Base-by-base conservation (phyloP, 2,888 invertebrate genomes). In the Stramonita haemastoma region DNA sequence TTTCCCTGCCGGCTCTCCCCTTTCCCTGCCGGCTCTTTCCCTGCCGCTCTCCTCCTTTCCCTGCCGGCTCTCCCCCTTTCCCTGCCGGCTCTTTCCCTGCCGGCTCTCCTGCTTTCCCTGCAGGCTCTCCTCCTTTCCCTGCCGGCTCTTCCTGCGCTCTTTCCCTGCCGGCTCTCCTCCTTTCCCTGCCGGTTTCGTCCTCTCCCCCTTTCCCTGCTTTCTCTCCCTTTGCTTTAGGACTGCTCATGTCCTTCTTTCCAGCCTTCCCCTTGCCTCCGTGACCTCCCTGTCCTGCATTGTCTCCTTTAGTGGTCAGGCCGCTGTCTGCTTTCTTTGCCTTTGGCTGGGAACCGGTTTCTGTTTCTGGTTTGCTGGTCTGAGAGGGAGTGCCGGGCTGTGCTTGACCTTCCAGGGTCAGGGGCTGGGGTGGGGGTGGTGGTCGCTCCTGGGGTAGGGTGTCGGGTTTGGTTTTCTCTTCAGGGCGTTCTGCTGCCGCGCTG, bases 81-180 rank as follows among this genome's bases (percentile, higher is more conserved):
- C 73, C 32, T 46, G 32, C 89, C 85, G n/a, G 73, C 89, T 32
- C 89, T 36, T 29, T 73, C 85, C 85, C 73, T 85, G 29, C 89
- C 56, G 70, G 88, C 29, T 84, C 22, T 11, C 34, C 79, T 56
- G 26, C 81, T 46, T 32, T 70, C 60, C 46, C 46, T 46, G 8
- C 32, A 15, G 60, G 22, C 66, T 19, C 46, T 11, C 70, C 87
- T 34, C 46, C 86, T 34, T 85, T 85, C 26, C 57, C 56, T 34
- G 6, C 57, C 22, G 66, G 66, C 84, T 88, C 36, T 84, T 70
- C 36, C 46, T n/a, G n/a, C 34, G 46, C 6, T 32, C 87, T 87
- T 87, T 79, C 36, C 46, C 22, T 29, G 11, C 81, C 36, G 81
- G 6, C 70, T 17, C 26, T 26, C 26, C 81, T 46, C 26, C 87